Conservation (phyloP, 2,113 vertebrate genomes). For the Solenodon paradoxus region DNA sequence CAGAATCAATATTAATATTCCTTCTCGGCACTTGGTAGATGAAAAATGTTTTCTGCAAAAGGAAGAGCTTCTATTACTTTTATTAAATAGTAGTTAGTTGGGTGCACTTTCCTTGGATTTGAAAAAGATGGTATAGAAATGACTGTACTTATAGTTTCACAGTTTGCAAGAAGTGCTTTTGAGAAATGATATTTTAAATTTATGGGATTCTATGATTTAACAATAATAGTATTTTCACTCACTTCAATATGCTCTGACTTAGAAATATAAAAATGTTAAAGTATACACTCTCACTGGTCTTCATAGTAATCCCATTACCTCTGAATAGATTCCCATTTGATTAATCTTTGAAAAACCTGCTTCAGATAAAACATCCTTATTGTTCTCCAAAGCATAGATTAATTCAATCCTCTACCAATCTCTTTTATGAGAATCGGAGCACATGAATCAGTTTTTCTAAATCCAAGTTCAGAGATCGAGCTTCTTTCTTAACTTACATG, state of each 20-base stretch:
- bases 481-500: not conserved
- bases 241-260: conserved; percentile 1
- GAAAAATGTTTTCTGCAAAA: conserved; percentile 61
- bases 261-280: conserved; percentile 20
- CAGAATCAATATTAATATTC: conserved; percentile 71
- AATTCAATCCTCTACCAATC: not conserved
- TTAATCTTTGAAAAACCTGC: conserved; percentile 1
- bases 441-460: not conserved
- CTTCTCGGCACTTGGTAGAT: conserved; percentile 30
- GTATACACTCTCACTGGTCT: not conserved
- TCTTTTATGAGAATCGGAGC: not conserved
- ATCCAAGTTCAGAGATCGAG: not conserved
- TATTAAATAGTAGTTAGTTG: conserved; percentile 62
- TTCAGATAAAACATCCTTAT: not conserved
- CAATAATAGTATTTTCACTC: conserved; percentile 32
- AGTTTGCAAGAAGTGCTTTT: conserved; percentile 46
- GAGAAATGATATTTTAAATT: conserved; percentile 58
- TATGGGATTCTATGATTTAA: conserved; percentile 17
- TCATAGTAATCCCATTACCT: not conserved
- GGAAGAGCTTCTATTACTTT: conserved; percentile 46
- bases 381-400: not conserved
- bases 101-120: conserved; percentile 30
- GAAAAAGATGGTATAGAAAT: conserved; percentile 35
- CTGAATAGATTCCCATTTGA: not conserved
- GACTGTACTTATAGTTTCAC: conserved; percentile 9